These are phyloP conservation scores for Bursaphelenchus mucronatus DNA, from an alignment of 1,140 invertebrate species.

Conservation along the genomic window DNA sequence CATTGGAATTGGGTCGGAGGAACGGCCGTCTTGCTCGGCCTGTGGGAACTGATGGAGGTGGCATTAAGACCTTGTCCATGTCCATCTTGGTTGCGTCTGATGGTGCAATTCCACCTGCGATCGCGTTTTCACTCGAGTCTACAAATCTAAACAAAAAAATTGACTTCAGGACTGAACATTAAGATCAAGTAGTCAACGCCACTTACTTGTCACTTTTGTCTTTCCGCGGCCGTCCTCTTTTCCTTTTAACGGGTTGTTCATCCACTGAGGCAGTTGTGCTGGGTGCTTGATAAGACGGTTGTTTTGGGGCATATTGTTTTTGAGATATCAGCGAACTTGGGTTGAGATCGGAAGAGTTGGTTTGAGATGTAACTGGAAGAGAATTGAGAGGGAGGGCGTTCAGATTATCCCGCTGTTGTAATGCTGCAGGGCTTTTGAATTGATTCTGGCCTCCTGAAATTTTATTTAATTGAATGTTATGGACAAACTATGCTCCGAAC, in stretches of 20 bases:
- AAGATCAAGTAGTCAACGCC: background rate
- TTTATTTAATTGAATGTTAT: too few species aligned
- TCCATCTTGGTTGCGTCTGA: slow-evolving; percentile 4
- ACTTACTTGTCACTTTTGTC: slow-evolving; percentile 35
- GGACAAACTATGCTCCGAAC: too few species aligned
- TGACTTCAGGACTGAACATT: background rate
- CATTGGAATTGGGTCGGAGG: background rate
- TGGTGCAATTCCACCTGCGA: background rate
- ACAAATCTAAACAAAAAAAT: slow-evolving; percentile 12
- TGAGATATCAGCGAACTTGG: too few species aligned
- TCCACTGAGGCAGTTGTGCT: background rate
- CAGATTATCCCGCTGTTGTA: too few species aligned
- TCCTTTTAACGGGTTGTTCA: slow-evolving; percentile 21
- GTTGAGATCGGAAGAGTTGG: too few species aligned
- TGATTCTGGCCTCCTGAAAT: too few species aligned
- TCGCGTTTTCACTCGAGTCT: slow-evolving; percentile 2
- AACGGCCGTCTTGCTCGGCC: too few species aligned
- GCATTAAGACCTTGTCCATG: slow-evolving; percentile 10
- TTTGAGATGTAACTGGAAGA: too few species aligned
- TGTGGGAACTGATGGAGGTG: slow-evolving; percentile 1
- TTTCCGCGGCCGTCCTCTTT: slow-evolving; percentile 26
- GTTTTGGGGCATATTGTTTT: too few species aligned
- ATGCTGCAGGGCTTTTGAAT: too few species aligned
- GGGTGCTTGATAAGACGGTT: background rate
- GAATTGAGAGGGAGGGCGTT: too few species aligned